These are phyloP conservation scores for Trichogramma pretiosum DNA, from an alignment of 1,140 invertebrate species.

Conservation along the genomic window DNA sequence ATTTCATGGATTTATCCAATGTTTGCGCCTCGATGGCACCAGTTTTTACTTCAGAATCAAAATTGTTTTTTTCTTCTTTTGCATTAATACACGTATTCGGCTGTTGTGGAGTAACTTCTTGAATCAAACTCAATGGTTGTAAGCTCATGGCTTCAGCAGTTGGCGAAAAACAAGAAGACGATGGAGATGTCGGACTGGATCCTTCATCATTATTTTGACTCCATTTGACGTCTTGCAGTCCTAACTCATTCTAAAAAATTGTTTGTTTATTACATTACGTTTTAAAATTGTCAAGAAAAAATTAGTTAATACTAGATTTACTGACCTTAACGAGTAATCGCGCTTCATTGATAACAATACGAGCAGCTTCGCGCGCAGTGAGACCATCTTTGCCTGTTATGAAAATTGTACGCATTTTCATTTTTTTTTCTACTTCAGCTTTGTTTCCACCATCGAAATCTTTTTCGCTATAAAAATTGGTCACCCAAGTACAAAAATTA, in stretches of 20 bases:
- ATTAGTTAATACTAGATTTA: neutral
- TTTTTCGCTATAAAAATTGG: constrained; percentile 54
- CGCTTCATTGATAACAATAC: constrained; percentile 71
- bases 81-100: too few relatives aligned
- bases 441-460: constrained; percentile 61
- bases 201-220: constrained; percentile 10
- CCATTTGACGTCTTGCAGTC: constrained; percentile 42
- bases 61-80: too few relatives aligned
- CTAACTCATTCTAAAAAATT: constrained; percentile 47
- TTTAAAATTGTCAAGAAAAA: neutral
- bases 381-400: constrained; percentile 74
- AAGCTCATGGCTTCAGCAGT: neutral
- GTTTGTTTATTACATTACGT: constrained; percentile 17
- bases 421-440: constrained; percentile 57
- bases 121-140: neutral
- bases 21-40: too few relatives aligned
- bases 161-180: neutral
- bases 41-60: too few relatives aligned
- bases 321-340: constrained; percentile 54
- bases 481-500: too few relatives aligned
- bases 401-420: constrained; percentile 65
- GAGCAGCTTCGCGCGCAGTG: constrained; percentile 73
- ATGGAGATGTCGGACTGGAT: neutral
- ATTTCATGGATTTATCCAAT: too few relatives aligned
- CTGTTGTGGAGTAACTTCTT: neutral